Conservation (phyloP, 2,113 vertebrate species). For the Steatornis caripensis region DNA sequence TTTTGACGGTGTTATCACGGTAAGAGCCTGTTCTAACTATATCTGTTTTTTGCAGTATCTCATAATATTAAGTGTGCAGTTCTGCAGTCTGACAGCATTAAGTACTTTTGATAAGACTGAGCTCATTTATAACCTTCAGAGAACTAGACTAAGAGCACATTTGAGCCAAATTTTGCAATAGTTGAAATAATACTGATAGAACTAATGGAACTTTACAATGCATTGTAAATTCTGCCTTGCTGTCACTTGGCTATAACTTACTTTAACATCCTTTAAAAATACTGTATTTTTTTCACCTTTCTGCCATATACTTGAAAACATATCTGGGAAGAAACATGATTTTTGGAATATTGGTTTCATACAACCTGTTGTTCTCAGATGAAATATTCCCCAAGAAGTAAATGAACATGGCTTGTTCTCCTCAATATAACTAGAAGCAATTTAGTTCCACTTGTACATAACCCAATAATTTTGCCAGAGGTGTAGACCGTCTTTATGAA, state of each 20-base stretch:
- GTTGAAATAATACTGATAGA: background rate
- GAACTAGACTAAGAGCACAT: background rate
- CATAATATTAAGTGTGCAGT: background rate
- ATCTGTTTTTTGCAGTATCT: background rate
- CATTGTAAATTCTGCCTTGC: background rate
- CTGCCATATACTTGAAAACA: background rate
- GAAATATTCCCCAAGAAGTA: background rate
- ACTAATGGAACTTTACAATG: background rate
- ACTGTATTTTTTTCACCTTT: background rate
- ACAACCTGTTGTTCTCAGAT: background rate
- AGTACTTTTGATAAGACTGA: background rate
- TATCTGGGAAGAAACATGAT: background rate
- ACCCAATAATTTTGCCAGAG: background rate
- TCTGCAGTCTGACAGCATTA: background rate
- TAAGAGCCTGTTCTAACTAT: slow-evolving; percentile 44
- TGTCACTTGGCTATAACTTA: background rate
- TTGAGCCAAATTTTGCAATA: background rate
- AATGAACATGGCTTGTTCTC: background rate
- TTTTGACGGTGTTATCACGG: slow-evolving; percentile 92
- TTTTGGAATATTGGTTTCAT: background rate
- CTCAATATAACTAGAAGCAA: background rate
- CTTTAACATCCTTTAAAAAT: background rate
- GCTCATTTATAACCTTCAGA: background rate
- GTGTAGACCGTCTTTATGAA: background rate
- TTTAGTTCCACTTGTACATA: background rate